Evolutionary conservation across 2,888 invertebrate species (phyloP).

Genomic region (Calliopum simillimum): DNA sequence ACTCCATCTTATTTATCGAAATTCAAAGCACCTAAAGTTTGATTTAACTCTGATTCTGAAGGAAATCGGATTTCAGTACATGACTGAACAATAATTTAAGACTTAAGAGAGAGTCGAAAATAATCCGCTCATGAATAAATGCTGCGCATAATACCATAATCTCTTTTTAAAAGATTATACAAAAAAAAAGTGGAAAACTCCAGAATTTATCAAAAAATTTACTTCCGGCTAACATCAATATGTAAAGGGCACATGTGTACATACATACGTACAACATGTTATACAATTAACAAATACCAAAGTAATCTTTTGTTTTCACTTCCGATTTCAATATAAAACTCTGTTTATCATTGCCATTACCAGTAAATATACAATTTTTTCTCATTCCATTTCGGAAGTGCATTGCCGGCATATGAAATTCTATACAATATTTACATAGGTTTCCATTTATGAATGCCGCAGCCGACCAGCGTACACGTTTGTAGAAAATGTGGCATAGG

Average conservation of each 20-base stretch:
- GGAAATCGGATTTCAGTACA: too few species aligned
- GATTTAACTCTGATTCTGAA: too few species aligned
- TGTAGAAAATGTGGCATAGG: not conserved
- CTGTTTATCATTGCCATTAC: slow-evolving; percentile 6
- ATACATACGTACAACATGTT: not conserved
- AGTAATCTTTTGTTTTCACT: slow-evolving; percentile 11
- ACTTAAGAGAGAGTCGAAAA: too few species aligned
- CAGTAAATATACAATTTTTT: not conserved
- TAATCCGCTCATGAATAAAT: too few species aligned
- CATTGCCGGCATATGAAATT: slow-evolving; percentile 21
- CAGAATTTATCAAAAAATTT: not conserved
- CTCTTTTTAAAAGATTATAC: too few species aligned
- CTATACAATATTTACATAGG: slow-evolving; percentile 6
- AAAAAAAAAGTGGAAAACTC: too few species aligned
- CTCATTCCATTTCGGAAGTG: slow-evolving; percentile 7
- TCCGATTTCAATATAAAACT: slow-evolving; percentile 12
- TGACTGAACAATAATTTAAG: too few species aligned
- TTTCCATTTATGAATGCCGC: not conserved
- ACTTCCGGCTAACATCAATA: slow-evolving; percentile 2
- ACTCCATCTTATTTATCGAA: too few species aligned
- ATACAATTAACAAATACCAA: not conserved
- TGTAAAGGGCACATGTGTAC: not conserved
- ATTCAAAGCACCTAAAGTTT: too few species aligned
- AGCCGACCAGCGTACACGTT: not conserved
- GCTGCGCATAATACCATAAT: too few species aligned